Percentiles rank a stretch among this genome's conserved stretches.
Conservation (phyloP, 2,888 invertebrate species). For the Saturnia japonica region DNA sequence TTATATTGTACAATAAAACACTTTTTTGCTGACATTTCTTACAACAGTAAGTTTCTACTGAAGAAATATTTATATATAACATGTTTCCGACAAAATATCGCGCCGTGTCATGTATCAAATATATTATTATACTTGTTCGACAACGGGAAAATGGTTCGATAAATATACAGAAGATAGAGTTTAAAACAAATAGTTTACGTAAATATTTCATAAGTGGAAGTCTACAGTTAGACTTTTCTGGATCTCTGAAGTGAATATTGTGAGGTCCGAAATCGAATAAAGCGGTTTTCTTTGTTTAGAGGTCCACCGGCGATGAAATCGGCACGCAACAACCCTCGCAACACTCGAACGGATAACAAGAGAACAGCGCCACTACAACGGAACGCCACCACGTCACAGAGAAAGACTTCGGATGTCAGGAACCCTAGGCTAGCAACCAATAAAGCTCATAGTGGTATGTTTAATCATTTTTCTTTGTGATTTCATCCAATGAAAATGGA, state of each 20-base stretch:
- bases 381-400: constrained; percentile 65
- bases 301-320: constrained; percentile 69
- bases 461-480: neutral
- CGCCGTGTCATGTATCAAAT: too few relatives aligned
- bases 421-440: constrained; percentile 61
- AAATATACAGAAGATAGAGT: too few relatives aligned
- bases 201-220: too few relatives aligned
- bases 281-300: constrained; percentile 40
- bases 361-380: constrained; percentile 51
- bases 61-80: too few relatives aligned
- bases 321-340: constrained; percentile 63
- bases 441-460: constrained; percentile 71
- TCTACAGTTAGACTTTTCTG: too few relatives aligned
- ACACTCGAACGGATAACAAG: constrained; percentile 55
- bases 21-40: too few relatives aligned
- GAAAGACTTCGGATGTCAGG: constrained; percentile 65
- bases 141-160: too few relatives aligned
- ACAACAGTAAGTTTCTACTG: too few relatives aligned
- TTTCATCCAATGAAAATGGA: too few relatives aligned
- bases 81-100: too few relatives aligned
- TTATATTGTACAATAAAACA: neutral
- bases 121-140: too few relatives aligned
- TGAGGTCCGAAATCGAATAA: neutral
- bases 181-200: too few relatives aligned
- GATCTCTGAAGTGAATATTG: neutral